phyloP scores from a whole-genome alignment of 2,888 invertebrate species.

The Philaethria dido region DNA sequence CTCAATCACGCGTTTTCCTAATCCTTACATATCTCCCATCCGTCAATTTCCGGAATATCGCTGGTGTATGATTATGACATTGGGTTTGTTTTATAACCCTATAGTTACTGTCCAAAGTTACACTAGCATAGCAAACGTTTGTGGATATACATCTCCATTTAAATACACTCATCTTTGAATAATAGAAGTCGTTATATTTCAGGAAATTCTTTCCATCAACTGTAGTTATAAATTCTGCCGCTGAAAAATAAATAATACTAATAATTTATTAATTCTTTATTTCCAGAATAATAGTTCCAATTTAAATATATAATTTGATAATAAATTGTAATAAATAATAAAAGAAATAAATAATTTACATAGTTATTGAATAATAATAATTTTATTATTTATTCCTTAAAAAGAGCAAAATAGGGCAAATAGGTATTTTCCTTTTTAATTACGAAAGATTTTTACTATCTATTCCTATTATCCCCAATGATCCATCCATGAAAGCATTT shows the following conservation, averaged over 20 bases:
- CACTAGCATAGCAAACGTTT: slow-evolving; percentile 54
- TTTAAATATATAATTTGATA: too few species aligned
- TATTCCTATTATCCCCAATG: too few species aligned
- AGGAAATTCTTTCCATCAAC: slow-evolving; percentile 13
- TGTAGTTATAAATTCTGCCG: slow-evolving; percentile 22
- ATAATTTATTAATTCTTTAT: too few species aligned
- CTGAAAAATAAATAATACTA: background rate
- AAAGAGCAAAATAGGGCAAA: too few species aligned
- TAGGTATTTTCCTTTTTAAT: too few species aligned
- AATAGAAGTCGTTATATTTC: slow-evolving; percentile 41
- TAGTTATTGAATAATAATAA: too few species aligned
- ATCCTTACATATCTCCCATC: slow-evolving; percentile 50
- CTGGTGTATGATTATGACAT: slow-evolving; percentile 56
- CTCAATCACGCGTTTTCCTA: background rate
- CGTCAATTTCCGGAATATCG: slow-evolving; percentile 46
- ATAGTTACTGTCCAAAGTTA: slow-evolving; percentile 53
- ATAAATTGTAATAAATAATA: too few species aligned
- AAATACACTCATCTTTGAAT: slow-evolving; percentile 45
- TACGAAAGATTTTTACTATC: too few species aligned
- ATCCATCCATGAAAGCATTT: too few species aligned
- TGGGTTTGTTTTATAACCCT: slow-evolving; percentile 54
- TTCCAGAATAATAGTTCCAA: too few species aligned
- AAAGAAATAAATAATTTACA: too few species aligned
- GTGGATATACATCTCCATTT: slow-evolving; percentile 67
- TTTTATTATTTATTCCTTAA: too few species aligned